These are phyloP conservation scores for Equus quagga DNA, from an alignment of 2,113 vertebrate genomes.

Conservation along the genomic window DNA sequence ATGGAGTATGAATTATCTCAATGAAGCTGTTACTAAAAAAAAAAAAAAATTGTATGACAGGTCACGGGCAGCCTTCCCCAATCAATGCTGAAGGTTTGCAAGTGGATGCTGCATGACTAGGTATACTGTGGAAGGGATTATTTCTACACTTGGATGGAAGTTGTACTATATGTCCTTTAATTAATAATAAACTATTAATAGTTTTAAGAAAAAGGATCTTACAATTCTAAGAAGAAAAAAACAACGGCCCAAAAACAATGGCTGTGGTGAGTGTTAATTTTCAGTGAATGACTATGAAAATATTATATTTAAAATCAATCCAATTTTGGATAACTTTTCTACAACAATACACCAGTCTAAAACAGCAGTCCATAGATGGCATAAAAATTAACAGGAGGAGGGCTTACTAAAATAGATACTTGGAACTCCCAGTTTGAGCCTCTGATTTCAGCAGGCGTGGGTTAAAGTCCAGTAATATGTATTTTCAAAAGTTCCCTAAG, in stretches of 20 bases:
- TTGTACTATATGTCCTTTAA: neutral
- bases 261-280: neutral
- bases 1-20: neutral
- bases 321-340: neutral
- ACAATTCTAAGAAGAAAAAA: neutral
- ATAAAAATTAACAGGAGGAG: neutral
- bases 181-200: neutral
- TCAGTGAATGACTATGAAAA: neutral
- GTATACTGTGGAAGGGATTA: neutral
- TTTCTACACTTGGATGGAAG: neutral
- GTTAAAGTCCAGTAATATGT: neutral
- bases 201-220: neutral
- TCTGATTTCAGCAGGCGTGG: neutral
- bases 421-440: neutral
- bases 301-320: neutral
- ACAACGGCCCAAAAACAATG: neutral
- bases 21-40: neutral
- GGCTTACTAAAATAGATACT: neutral
- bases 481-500: neutral
- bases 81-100: neutral
- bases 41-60: neutral
- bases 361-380: neutral
- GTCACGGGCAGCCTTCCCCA: neutral
- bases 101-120: neutral
- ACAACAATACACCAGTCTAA: neutral